Evolutionary conservation across 2,797 vertebrate species (phyloP).

Genomic region (Lophura swinhoii): DNA sequence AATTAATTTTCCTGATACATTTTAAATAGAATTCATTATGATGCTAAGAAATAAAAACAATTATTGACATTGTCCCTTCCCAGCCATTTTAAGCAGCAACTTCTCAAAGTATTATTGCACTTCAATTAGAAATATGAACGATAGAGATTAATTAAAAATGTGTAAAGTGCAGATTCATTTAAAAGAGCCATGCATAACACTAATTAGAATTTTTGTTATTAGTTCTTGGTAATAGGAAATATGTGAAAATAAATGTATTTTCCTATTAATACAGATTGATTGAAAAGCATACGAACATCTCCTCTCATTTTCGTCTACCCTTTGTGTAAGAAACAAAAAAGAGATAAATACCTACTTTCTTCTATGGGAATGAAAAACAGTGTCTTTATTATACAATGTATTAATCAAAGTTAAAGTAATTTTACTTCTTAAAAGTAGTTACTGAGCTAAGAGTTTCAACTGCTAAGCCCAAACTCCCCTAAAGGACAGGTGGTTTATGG

Average conservation of each 20-base stretch:
- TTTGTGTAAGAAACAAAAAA: neutral
- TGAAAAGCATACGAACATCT: neutral
- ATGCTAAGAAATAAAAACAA: neutral
- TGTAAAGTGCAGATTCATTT: neutral
- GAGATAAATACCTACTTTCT: neutral
- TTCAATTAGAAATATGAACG: slow-evolving; percentile 6
- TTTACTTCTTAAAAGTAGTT: neutral
- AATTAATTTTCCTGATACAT: neutral
- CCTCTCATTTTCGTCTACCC: neutral
- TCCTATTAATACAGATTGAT: neutral
- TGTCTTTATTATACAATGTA: neutral
- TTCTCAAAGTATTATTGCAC: slow-evolving; percentile 14
- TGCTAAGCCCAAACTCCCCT: neutral
- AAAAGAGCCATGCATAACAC: neutral
- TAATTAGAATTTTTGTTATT: slow-evolving; percentile 10
- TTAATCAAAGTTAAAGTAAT: neutral
- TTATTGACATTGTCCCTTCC: neutral
- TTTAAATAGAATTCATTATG: neutral
- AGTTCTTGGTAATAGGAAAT: neutral
- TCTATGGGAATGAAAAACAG: neutral
- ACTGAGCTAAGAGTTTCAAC: neutral
- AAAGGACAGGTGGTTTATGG: slow-evolving; percentile 28
- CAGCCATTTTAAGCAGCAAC: neutral
- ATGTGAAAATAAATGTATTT: neutral
- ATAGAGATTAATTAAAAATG: slow-evolving; percentile 1